Percentiles rank a stretch among this genome's conserved stretches.
These are phyloP conservation scores for Panthera uncia DNA, from an alignment of 2,113 vertebrate genomes.

Conservation along the genomic window DNA sequence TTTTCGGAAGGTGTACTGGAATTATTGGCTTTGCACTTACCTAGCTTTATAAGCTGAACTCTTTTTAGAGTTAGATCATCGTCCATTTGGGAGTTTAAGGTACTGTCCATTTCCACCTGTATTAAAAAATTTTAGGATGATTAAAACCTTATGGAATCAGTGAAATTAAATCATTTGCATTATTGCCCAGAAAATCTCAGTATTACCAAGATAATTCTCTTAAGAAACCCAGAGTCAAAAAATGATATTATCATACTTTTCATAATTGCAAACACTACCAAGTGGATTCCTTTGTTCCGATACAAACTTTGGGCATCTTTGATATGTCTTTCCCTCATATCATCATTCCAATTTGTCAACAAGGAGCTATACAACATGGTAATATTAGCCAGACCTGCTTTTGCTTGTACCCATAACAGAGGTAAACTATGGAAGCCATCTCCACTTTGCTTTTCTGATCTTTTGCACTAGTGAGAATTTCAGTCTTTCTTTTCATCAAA, in stretches of 20 bases:
- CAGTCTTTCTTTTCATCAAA: neutral
- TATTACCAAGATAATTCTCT: neutral
- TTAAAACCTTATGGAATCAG: neutral
- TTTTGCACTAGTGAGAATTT: neutral
- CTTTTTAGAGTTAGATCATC: neutral
- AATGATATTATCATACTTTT: neutral
- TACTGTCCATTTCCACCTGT: neutral
- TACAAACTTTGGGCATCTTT: neutral
- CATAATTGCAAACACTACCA: neutral
- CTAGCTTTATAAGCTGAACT: neutral
- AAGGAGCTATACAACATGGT: neutral
- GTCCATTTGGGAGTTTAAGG: neutral
- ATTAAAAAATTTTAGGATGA: neutral
- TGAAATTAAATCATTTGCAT: neutral
- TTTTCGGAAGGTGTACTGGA: neutral
- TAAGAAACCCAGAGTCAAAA: neutral
- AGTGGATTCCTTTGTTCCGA: neutral
- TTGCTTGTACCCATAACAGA: neutral
- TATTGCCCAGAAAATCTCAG: neutral
- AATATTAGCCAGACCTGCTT: neutral
- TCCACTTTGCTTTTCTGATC: neutral
- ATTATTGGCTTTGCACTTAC: neutral
- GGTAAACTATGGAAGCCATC: neutral
- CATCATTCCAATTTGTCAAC: neutral
- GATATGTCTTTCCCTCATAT: neutral